These are phyloP conservation scores for Sialis lutaria DNA, from an alignment of 2,888 invertebrate species.

Conservation along the genomic window DNA sequence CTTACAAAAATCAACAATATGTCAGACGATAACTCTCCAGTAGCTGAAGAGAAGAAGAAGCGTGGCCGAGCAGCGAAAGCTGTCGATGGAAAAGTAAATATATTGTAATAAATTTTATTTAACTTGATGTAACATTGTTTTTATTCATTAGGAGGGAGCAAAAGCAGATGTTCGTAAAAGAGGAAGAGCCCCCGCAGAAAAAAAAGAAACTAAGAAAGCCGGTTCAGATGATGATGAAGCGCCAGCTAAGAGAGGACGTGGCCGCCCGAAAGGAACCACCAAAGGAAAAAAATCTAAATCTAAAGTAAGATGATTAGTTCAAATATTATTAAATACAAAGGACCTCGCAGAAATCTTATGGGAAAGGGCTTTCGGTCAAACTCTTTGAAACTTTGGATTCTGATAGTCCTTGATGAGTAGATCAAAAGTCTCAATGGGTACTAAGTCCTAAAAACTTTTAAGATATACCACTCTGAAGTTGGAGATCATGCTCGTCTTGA, in stretches of 20 bases:
- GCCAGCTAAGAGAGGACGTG: slow-evolving; percentile 34
- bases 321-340: too few relatives aligned
- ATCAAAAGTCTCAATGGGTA: too few relatives aligned
- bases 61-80: slow-evolving; percentile 12
- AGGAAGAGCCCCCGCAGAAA: slow-evolving; percentile 1
- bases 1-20: slow-evolving; percentile 6
- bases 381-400: too few relatives aligned
- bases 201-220: slow-evolving; percentile 4
- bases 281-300: slow-evolving; percentile 30
- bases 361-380: too few relatives aligned
- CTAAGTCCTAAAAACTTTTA: too few relatives aligned
- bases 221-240: slow-evolving; percentile 20
- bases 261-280: slow-evolving; percentile 34
- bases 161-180: slow-evolving; percentile 5
- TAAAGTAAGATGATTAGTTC: slow-evolving; percentile 15
- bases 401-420: too few relatives aligned
- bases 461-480: too few relatives aligned
- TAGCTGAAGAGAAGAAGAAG: slow-evolving; percentile 11
- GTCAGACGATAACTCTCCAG: slow-evolving; percentile 13
- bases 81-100: slow-evolving; percentile 5
- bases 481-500: too few relatives aligned
- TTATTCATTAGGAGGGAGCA: background rate
- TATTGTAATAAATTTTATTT: background rate
- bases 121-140: background rate
- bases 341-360: too few relatives aligned